Evolutionary conservation across 2,113 vertebrate genomes (phyloP).

Genomic region (Percopsis transmontana): DNA sequence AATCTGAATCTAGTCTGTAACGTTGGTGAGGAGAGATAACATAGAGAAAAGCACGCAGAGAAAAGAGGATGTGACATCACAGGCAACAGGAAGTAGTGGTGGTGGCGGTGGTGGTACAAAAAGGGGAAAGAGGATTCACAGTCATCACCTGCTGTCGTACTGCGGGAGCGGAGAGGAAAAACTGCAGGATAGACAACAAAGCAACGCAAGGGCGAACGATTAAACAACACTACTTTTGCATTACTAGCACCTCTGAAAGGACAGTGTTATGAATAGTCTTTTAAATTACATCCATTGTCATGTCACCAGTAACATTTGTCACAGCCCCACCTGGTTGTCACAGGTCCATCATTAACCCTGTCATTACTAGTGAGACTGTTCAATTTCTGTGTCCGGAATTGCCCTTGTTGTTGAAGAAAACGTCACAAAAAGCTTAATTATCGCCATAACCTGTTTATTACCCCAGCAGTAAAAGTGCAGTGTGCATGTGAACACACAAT

Average conservation of each 20-base stretch:
- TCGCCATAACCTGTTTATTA: too few species aligned
- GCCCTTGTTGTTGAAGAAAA: too few species aligned
- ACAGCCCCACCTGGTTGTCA: too few species aligned
- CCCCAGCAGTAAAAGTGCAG: too few species aligned
- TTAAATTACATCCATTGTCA: slow-evolving; percentile 8
- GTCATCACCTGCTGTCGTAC: slow-evolving; percentile 98
- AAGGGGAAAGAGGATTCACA: slow-evolving; percentile 62
- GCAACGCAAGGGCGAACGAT: slow-evolving; percentile 84
- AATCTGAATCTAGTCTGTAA: slow-evolving; percentile 13
- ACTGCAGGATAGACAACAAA: slow-evolving; percentile 87
- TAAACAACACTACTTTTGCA: slow-evolving; percentile 62
- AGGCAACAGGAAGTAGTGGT: slow-evolving; percentile 51
- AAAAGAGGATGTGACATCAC: slow-evolving; percentile 47
- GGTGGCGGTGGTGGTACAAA: not conserved
- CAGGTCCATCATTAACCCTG: too few species aligned
- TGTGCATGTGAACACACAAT: too few species aligned
- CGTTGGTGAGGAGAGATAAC: slow-evolving; percentile 47
- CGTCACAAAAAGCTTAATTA: too few species aligned
- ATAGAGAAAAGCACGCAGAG: slow-evolving; percentile 51
- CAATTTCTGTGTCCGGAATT: too few species aligned
- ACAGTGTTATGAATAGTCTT: slow-evolving; percentile 14
- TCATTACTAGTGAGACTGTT: too few species aligned
- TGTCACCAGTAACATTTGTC: too few species aligned
- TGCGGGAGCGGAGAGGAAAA: slow-evolving; percentile 95
- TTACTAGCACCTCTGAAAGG: slow-evolving; percentile 21